Base-by-base conservation (phyloP, 2,113 vertebrate species). In the Silurus asotus region DNA sequence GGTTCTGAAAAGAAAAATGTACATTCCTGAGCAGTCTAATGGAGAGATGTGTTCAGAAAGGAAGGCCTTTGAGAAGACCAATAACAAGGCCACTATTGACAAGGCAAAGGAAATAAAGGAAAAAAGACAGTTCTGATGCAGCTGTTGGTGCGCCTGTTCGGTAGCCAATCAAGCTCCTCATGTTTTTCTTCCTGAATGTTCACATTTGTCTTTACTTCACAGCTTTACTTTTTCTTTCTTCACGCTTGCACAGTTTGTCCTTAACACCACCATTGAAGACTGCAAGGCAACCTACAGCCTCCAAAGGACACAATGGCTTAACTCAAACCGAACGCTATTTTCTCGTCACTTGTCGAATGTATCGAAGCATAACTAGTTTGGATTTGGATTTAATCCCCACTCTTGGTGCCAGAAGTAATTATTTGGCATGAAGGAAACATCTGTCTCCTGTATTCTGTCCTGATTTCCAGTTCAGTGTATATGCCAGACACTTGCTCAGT, bases 81-180 rank as follows among this genome's bases (percentile, higher is more conserved):
- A 87, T 86, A 89, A 91, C 84, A 90, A 90, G 88, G 90, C 89
- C 28, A 48, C 76, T 55, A 81, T 88, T 90, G 89, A 92, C 84
- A 65, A 72, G 84, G 6, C 85, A 76, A 62, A 69, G 49, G 82
- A 87, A 78, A 88, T 87, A 87, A 89, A 84, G 90, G 90, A 84
- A 92, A 37, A 92, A 92, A 90, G 88, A 88, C 92, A 65, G 88
- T 91, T 89, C 90, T 62, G 4, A 74, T 87, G 88, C 86, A 93
- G 94, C 92, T 94, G 93, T 91, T 87, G 87, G 83, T 69, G 70
- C 89, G 89, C 88, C 90, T 82, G 45, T 37, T 80, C 83, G 23
- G 56, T 85, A 58, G 59, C 76, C 58, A 45, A 56, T 28, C 87
- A 89, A 86, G 90, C 87, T 87, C 88, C 37, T 37, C 37, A 37